A percentile compares a stretch with the other conserved stretches of the same genome.
Evolutionary conservation across 2,888 invertebrate genomes (phyloP).

Genomic region (Drosophila diplacantha): DNA sequence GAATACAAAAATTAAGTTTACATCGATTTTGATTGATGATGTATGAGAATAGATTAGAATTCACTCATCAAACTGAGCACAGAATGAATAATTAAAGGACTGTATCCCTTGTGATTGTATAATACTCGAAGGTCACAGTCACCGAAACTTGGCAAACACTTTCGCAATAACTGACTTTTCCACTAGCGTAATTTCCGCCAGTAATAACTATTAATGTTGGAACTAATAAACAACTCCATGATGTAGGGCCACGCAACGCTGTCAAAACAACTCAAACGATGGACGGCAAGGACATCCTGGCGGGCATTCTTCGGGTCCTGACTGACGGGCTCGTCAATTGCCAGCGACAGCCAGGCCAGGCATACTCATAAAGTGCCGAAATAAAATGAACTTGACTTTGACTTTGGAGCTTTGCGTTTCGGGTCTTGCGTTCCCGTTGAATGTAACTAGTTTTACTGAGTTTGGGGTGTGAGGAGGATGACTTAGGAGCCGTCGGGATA

Average conservation of each 20-base stretch:
- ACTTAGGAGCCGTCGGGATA: constrained; percentile 51
- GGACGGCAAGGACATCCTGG: constrained; percentile 13
- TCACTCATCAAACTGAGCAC: neutral
- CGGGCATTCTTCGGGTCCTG: constrained; percentile 23
- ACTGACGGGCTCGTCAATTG: constrained; percentile 50
- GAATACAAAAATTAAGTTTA: neutral
- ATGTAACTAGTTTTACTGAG: constrained; percentile 27
- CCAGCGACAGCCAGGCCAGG: constrained; percentile 39
- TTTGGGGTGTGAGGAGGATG: neutral
- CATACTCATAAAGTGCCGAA: constrained; percentile 24
- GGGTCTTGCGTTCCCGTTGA: constrained; percentile 10
- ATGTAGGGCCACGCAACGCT: constrained; percentile 46
- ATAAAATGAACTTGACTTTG: constrained; percentile 39
- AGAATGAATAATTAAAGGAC: neutral
- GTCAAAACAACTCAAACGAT: constrained; percentile 48
- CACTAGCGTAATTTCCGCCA: constrained; percentile 36
- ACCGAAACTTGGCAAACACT: neutral
- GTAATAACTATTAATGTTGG: constrained; percentile 44
- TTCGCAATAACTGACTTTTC: constrained; percentile 8
- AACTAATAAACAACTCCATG: constrained; percentile 43
- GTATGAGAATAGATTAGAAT: neutral
- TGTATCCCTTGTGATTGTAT: neutral
- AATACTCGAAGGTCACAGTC: constrained; percentile 2
- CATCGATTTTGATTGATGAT: neutral
- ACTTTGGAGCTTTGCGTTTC: constrained; percentile 16